Evolutionary conservation across 2,797 vertebrate species (phyloP).

Genomic region (Sarcoramphus papa): DNA sequence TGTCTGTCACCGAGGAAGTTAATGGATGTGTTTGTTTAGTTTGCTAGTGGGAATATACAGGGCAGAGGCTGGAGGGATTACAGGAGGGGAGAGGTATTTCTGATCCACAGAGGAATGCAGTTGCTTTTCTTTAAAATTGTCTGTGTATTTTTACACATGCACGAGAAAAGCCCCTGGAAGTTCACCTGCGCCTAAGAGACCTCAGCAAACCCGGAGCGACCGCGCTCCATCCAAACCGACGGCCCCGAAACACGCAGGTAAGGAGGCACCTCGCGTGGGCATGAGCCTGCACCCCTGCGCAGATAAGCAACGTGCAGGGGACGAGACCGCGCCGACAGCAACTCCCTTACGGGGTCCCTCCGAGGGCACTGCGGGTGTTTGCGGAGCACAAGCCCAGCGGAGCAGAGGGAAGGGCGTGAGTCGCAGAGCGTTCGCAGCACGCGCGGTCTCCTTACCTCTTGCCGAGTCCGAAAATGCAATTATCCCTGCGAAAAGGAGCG

Average conservation of each 20-base stretch:
- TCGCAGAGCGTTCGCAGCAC: background rate
- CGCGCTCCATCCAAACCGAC: rapidly evolving
- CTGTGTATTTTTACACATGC: background rate
- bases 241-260: background rate
- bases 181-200: background rate
- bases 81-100: conserved; percentile 40
- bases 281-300: background rate
- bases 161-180: background rate
- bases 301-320: background rate
- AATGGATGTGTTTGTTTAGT: conserved; percentile 69
- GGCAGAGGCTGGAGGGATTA: conserved; percentile 37
- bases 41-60: conserved; percentile 55
- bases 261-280: background rate
- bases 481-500: conserved; percentile 67
- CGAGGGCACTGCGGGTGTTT: rapidly evolving
- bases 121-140: conserved; percentile 39
- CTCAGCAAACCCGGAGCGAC: background rate
- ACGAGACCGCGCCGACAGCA: rapidly evolving
- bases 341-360: background rate
- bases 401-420: background rate
- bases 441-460: conserved; percentile 58
- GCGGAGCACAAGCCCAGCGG: rapidly evolving
- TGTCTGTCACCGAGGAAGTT: conserved; percentile 56
- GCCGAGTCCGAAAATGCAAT: conserved; percentile 67
- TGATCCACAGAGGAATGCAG: conserved; percentile 65